Percentiles rank a stretch among this genome's conserved stretches.
phyloP scores from a whole-genome alignment of 2,888 invertebrate genomes.

The Sceliomorpha sp. region DNA sequence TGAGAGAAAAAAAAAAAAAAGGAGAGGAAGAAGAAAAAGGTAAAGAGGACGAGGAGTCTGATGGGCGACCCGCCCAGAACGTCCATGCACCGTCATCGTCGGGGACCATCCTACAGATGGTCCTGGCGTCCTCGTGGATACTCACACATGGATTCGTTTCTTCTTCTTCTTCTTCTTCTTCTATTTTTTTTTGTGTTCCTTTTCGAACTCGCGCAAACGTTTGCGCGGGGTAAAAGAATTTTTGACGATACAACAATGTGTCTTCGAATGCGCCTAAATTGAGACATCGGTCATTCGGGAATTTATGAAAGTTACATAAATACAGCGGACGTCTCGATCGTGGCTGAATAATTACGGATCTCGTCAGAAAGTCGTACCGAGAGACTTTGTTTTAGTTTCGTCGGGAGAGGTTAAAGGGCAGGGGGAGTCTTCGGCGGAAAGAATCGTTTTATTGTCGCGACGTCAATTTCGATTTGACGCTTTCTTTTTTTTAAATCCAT shows the following conservation, averaged over 20 bases:
- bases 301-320: conserved; percentile 7
- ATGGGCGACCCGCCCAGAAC: conserved; percentile 75
- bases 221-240: conserved; percentile 25
- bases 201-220: conserved; percentile 22
- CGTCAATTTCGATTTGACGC: no score
- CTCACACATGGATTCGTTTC: conserved; percentile 6
- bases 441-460: no score
- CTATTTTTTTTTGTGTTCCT: conserved; percentile 13
- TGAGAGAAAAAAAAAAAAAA: conserved; percentile 44
- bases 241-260: conserved; percentile 31
- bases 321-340: not conserved
- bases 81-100: conserved; percentile 78
- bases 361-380: no score
- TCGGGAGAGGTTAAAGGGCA: no score
- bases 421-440: no score
- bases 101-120: conserved; percentile 45
- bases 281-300: conserved; percentile 35
- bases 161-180: conserved; percentile 7
- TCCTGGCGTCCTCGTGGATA: conserved; percentile 29
- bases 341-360: no score
- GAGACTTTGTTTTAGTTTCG: not conserved
- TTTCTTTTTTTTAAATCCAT: no score
- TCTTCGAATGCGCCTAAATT: conserved; percentile 26
- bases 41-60: conserved; percentile 67
- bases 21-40: conserved; percentile 59